Evolutionary conservation across 2,888 invertebrate species (phyloP).

Genomic region (Campoplex nolae): DNA sequence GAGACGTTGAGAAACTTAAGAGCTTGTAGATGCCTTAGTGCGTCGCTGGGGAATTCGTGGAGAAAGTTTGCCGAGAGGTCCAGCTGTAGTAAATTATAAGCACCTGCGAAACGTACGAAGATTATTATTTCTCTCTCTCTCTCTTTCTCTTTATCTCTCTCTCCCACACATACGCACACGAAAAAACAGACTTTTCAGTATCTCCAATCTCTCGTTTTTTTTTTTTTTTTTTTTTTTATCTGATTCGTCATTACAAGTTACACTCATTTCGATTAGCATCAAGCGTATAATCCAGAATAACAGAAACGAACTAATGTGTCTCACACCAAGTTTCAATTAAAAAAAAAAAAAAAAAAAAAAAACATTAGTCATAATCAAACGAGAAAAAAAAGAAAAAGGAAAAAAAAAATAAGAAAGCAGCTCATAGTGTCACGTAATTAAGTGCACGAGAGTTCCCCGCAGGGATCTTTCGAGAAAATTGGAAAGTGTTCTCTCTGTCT

Average conservation of each 20-base stretch:
- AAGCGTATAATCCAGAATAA: slow-evolving; percentile 7
- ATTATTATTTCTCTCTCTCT: slow-evolving; percentile 11
- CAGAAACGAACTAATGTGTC: neutral
- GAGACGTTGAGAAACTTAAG: slow-evolving; percentile 92
- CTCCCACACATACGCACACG: too few relatives aligned
- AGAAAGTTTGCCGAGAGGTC: slow-evolving; percentile 96
- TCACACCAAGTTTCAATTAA: slow-evolving; percentile 15
- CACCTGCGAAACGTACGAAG: slow-evolving; percentile 84
- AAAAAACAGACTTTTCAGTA: neutral
- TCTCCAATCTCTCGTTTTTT: slow-evolving; percentile 5
- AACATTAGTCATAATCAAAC: slow-evolving; percentile 8
- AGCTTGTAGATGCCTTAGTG: slow-evolving; percentile 89
- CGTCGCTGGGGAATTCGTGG: slow-evolving; percentile 91
- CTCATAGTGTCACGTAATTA: slow-evolving; percentile 59
- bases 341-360: slow-evolving; percentile 24
- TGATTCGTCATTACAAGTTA: neutral
- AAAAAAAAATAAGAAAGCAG: slow-evolving; percentile 59
- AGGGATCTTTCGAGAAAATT: slow-evolving; percentile 62
- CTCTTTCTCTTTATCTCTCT: neutral
- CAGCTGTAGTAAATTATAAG: slow-evolving; percentile 91
- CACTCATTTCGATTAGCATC: neutral
- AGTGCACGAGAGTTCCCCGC: slow-evolving; percentile 35
- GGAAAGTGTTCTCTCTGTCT: slow-evolving; percentile 53
- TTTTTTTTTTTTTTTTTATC: neutral
- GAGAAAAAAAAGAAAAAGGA: neutral